Conservation (phyloP, 2,113 vertebrate genomes). For the Raphicerus campestris region DNA sequence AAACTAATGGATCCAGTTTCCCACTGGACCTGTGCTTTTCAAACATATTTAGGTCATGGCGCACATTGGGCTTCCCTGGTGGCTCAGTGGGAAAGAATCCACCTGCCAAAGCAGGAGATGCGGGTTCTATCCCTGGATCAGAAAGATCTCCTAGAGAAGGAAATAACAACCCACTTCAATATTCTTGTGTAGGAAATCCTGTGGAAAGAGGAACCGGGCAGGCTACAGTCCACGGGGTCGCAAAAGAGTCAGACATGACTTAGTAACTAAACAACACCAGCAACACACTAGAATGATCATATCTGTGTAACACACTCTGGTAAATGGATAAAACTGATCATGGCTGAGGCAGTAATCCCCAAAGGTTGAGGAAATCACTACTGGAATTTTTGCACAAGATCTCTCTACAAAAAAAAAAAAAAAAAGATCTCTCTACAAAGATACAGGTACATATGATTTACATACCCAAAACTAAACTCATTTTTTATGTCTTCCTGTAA, state of each 20-base stretch:
- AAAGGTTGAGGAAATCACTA: neutral
- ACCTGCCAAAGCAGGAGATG: neutral
- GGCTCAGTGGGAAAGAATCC: neutral
- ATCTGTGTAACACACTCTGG: neutral
- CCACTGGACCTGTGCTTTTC: neutral
- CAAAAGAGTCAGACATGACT: neutral
- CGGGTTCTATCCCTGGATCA: neutral
- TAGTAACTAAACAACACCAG: neutral
- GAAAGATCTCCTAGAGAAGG: neutral
- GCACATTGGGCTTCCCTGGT: neutral
- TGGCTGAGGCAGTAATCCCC: neutral
- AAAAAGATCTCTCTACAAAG: neutral
- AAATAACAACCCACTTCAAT: neutral
- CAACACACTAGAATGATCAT: neutral
- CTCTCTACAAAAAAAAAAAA: neutral
- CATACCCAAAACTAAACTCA: neutral
- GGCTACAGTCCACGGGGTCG: neutral
- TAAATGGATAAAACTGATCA: neutral
- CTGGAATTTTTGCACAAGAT: neutral
- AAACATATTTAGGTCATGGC: neutral
- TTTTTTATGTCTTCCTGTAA: neutral
- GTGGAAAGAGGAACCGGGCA: neutral
- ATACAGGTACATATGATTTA: neutral
- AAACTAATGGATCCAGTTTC: neutral
- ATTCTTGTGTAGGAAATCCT: neutral